Conservation (phyloP, 37 sponge, comb jelly and placozoan species). For the Hormiphora californensis region DNA sequence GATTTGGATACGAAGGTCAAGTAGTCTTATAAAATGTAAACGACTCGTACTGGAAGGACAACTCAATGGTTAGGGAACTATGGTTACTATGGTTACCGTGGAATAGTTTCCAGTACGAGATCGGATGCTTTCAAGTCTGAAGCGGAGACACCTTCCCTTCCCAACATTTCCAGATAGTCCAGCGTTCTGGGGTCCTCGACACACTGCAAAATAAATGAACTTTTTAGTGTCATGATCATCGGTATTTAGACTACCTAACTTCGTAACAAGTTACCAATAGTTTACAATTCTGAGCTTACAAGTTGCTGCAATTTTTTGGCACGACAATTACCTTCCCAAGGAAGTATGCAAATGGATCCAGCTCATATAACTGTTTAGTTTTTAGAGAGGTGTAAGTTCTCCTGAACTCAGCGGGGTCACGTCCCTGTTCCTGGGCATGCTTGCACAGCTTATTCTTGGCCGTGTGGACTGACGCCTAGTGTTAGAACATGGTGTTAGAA, state of each 20-base stretch:
- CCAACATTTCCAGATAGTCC: conserved; percentile 40
- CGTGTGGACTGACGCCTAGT: conserved; percentile 1
- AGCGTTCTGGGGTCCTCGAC: conserved; percentile 19
- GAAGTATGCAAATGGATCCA: conserved; percentile 19
- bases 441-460: neutral
- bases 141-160: neutral
- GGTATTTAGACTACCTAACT: no score
- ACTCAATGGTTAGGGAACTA: no score
- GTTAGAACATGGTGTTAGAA: no score
- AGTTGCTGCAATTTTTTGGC: no score
- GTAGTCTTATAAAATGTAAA: no score
- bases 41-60: no score
- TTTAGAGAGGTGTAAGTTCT: conserved; percentile 38
- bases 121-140: conserved; percentile 37
- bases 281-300: no score
- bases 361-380: conserved; percentile 23
- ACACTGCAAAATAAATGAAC: neutral
- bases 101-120: conserved; percentile 44
- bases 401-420: neutral
- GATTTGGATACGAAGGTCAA: no score
- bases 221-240: no score
- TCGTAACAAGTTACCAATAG: no score
- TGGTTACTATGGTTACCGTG: no score
- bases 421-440: neutral
- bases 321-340: conserved; percentile 42